Evolutionary conservation across 2,888 invertebrate species (phyloP), one percentile per base, ranked within the genome.

Genomic region (Microchrysa polita): DNA sequence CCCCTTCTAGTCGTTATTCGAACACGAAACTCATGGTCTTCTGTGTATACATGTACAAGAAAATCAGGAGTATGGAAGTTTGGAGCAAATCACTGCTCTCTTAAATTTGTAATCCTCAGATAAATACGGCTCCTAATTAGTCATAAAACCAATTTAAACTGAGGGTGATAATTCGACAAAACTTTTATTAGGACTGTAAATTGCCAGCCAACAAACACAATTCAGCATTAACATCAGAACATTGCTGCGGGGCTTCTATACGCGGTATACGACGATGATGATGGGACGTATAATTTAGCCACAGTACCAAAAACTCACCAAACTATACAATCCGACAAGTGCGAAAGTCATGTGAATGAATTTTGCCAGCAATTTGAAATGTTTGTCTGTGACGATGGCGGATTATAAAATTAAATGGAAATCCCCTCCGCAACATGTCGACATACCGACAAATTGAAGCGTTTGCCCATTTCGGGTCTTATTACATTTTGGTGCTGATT

Each of bases 101-200:
- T n/a, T n/a, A 12, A 48, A 48, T 48, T 48, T 48, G 16, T 48
- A 48, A 48, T 48, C 48, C 48, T n/a, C 48, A 48, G 16, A 48
- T 48, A 48, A 48, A 48, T 48, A n/a, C 48, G 14, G 2, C 48
- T 48, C 48, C 48, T 48, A 48, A 48, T 48, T 48, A 48, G 48
- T 48, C 48, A 48, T 48, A 48, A 48, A 48, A 48, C 48, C 48
- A 48, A 48, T 48, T 48, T 48, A 48, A 48, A 48, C 48, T 48
- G 16, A 48, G 48, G 48, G 48, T n/a, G 48, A 48, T n/a, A 48
- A 48, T 48, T n/a, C 48, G 48, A n/a, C 48, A n/a, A 42, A 48
- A 48, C 48, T 48, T 48, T 48, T 48, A 48, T 48, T 48, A 48
- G 48, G 48, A 12, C 16, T 48, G 48, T 48, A 48, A 48, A 48